Evolutionary conservation across 2,888 invertebrate species (phyloP), one percentile per base, ranked within the genome.

Genomic region (Apamea anceps): DNA sequence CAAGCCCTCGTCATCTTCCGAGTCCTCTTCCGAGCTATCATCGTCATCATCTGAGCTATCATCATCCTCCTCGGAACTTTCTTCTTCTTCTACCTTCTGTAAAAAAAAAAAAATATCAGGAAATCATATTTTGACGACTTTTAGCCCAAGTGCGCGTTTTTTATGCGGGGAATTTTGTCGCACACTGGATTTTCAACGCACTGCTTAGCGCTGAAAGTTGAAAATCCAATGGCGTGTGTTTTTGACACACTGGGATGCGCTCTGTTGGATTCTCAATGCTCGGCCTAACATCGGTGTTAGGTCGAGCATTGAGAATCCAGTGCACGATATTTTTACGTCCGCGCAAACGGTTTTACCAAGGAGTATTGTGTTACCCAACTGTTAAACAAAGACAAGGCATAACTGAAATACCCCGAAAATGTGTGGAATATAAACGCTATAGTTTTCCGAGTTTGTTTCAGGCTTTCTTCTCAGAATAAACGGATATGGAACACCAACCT

Each of bases 1-100:
- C 94, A 98, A 97, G 91, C 97, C 97, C 62, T 98, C 98, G 28
- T 98, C 97, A 18, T 97, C 97, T 10, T 97, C 97, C 1, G 97
- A 97, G 21, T 97, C 97, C 37, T 98, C 98, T 21, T 97, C 97
- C 0, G 96, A 96, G 82, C 97, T 97, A 97, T 96, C 42, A 65
- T 81, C 80, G 21, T 97, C 97, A 57, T 95, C 97, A 2, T 96
- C 96, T 0, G 97, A 97, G 91, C 97, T 95, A 48, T 97, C 95
- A 37, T 97, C 96, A 48, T 94, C 96, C 80, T 95, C 95, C 32
- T 94, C 93, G 12, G 81, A 82, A 85, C 95, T 96, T 0, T 95
- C 96, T 68, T 96, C 96, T 45, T 96, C 95, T 65, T 95, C 96
- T n/a, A 96, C 97, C 93, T 86, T 97, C 97, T 95, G 78, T n/a